Evolutionary conservation across 2,113 vertebrate genomes (phyloP).

Genomic region (Manacus vitellinus): DNA sequence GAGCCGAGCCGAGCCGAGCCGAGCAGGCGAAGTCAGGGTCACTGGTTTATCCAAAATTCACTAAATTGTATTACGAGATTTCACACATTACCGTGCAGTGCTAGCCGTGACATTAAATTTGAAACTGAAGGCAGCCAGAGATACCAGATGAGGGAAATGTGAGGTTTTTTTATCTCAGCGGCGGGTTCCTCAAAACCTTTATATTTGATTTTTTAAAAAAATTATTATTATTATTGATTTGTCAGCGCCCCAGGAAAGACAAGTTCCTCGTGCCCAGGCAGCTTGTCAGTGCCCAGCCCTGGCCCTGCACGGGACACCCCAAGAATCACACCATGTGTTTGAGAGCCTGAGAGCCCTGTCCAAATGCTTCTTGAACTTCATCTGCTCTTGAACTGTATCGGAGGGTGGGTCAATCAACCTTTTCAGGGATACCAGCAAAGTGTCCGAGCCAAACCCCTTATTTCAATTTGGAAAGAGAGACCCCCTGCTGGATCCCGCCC

Average conservation of each 20-base stretch:
- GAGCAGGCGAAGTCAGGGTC: no score
- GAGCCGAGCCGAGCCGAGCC: accelerated
- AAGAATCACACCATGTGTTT: neutral
- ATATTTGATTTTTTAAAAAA: neutral
- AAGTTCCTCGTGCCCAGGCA: neutral
- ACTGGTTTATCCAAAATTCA: neutral
- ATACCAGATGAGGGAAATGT: neutral
- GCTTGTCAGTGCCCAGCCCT: neutral
- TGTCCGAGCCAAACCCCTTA: neutral
- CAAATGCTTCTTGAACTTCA: neutral
- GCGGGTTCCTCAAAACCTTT: neutral
- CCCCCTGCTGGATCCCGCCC: no score
- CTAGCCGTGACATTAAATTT: neutral
- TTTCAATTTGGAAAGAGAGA: neutral
- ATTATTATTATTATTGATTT: neutral
- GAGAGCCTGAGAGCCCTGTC: neutral
- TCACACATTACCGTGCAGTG: accelerated
- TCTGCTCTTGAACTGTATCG: neutral
- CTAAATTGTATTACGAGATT: neutral
- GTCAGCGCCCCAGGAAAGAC: neutral
- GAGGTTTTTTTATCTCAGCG: neutral
- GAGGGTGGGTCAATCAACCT: neutral
- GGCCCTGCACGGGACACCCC: neutral
- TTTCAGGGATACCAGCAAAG: neutral
- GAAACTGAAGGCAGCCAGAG: neutral